phyloP scores from a whole-genome alignment of 2,797 vertebrate genomes.

The Acrocephalus scirpaceus region DNA sequence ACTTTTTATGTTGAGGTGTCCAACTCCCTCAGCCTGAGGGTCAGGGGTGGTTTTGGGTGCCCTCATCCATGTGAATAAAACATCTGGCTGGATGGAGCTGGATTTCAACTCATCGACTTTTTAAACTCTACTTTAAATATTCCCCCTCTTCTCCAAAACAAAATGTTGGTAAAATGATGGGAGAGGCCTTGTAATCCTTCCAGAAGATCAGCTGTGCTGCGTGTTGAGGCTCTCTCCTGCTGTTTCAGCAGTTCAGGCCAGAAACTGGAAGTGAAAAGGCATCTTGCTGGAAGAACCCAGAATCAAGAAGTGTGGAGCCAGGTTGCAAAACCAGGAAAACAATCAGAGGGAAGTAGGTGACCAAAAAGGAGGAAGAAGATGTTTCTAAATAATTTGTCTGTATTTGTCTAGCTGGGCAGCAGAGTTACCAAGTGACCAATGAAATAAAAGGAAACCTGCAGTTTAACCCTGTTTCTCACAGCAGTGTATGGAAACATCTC shows the following conservation, averaged over 20 bases:
- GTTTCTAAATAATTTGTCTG: slow-evolving; percentile 1
- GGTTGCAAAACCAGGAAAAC: slow-evolving; percentile 25
- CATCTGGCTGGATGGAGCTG: not conserved
- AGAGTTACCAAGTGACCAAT: not conserved
- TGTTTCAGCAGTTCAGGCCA: slow-evolving; percentile 2
- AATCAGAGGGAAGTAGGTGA: slow-evolving; percentile 33
- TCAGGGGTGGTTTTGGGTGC: not conserved
- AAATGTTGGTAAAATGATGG: not conserved
- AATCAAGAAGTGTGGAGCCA: slow-evolving; percentile 13
- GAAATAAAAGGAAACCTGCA: not conserved
- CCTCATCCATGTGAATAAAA: not conserved
- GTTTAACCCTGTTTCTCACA: not conserved
- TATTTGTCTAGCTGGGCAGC: not conserved
- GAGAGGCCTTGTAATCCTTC: not conserved
- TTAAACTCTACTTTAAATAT: not conserved
- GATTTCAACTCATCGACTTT: not conserved
- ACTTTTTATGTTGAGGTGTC: not conserved
- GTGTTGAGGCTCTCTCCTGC: not conserved
- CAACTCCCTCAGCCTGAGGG: not conserved
- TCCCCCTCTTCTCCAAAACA: not conserved
- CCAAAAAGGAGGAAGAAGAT: slow-evolving; percentile 37
- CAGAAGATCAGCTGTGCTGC: not conserved
- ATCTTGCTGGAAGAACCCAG: not conserved
- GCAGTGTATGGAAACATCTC: not conserved
- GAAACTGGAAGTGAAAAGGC: slow-evolving; percentile 51